A percentile compares a stretch with the other conserved stretches of the same genome.
These are phyloP conservation scores for Eidolon helvum DNA, from an alignment of 2,113 vertebrate genomes.

Conservation along the genomic window DNA sequence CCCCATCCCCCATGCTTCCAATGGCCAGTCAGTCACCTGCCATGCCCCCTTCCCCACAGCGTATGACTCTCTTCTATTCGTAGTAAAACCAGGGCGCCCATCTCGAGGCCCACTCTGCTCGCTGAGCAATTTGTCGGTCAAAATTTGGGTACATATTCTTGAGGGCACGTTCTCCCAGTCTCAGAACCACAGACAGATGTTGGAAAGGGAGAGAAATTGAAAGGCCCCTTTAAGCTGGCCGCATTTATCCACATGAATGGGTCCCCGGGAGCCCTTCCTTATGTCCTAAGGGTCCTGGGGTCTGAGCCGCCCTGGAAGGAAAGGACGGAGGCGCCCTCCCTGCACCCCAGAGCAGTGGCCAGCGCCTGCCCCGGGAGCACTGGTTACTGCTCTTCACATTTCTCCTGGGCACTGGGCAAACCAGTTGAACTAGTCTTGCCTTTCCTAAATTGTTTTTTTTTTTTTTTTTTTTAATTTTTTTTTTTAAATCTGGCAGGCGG, in stretches of 20 bases:
- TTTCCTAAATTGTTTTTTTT: background rate
- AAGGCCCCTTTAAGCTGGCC: background rate
- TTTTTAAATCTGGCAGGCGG: constrained; percentile 40
- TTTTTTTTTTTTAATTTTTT: background rate
- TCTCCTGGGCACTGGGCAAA: background rate
- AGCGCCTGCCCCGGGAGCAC: background rate
- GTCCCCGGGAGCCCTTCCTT: background rate
- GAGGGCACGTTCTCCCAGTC: background rate
- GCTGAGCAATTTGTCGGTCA: background rate
- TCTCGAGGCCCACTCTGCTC: background rate
- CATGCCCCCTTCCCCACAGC: too few species aligned
- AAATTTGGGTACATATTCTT: background rate
- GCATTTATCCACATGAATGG: background rate
- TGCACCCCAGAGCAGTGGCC: background rate
- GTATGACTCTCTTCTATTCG: background rate
- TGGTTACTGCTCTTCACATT: background rate
- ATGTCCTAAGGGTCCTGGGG: background rate
- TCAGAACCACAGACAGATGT: background rate
- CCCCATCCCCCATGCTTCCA: background rate
- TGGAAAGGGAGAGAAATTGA: background rate
- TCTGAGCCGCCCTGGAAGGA: background rate
- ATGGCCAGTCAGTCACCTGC: background rate
- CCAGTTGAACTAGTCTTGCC: constrained; percentile 54
- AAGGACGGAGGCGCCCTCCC: too few species aligned
- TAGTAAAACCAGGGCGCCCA: background rate